Base-by-base conservation (phyloP, 2,888 invertebrate genomes). In the Malthinus seriepunctatus region DNA sequence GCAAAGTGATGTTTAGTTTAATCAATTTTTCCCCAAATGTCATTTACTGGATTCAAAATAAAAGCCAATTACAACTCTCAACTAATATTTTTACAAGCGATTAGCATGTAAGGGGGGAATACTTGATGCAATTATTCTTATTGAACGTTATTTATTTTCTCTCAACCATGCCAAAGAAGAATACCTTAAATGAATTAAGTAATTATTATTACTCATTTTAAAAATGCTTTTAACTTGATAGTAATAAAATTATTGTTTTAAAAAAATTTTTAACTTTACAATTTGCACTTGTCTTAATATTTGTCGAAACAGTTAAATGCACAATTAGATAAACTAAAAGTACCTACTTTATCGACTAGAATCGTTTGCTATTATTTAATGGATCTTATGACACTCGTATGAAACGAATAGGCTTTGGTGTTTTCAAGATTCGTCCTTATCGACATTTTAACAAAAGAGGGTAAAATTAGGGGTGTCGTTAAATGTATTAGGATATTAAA, bases 401-500 rank as follows among this genome's bases (percentile, higher is more conserved):
- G 23, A 14, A 32, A 37, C 11, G 53, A 54, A 54, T 56, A 48
- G 48, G 39, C 34, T 52, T 56, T 42, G 48, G 54, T 63, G 56
- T 61, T 61, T 63, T 49, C 60, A 55, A 64, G 63, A 61, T 60
- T 62, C 57, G 60, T 37, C 63, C 51, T 64, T 51, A 64, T 52
- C 59, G 58, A 54, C 52, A 10, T 48, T 47, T 49, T 53, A 48
- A 63, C 63, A 63, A 63, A 64, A 59, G 63, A 63, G 64, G 64
- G 60, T 51, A 62, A 78, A 78, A 77, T 78, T 78, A 78, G 77
- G 69, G 78, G 78, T 76, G 77, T 78, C 76, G 78, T 78, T 78
- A 78, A 79, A 78, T 75, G 78, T 78, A 78, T 79, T 78, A 79
- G 74, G 78, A 78, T 79, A 79, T 79, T 79, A 79, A 79, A 79